Conservation (phyloP, 2,113 vertebrate genomes). For the Anhinga rufa region DNA sequence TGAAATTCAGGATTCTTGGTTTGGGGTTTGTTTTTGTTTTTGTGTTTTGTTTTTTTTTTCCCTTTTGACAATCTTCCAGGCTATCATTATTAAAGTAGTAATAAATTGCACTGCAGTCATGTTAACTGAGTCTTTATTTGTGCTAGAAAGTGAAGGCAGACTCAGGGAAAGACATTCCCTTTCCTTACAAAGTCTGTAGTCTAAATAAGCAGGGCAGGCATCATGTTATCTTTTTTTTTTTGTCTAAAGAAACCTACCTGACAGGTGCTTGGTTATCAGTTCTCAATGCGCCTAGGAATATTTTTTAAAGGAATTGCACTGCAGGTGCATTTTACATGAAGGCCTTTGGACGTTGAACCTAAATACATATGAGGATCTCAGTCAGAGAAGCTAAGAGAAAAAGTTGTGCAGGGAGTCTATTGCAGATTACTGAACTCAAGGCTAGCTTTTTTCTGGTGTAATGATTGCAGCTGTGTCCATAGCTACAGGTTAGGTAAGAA, state of each 20-base stretch:
- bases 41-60: too few species aligned
- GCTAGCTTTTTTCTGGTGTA: not conserved
- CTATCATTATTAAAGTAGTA: not conserved
- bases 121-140: not conserved
- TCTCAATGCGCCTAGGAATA: not conserved
- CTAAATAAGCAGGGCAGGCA: not conserved
- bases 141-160: not conserved
- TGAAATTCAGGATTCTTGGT: not conserved
- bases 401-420: not conserved
- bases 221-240: not conserved
- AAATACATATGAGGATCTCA: rapidly evolving
- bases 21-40: not conserved
- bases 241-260: not conserved
- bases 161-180: not conserved
- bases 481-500: not conserved
- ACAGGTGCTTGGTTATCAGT: not conserved
- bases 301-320: not conserved
- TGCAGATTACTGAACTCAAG: not conserved
- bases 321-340: not conserved
- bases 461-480: not conserved
- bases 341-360: not conserved
- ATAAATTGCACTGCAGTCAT: not conserved
- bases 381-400: not conserved
- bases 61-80: not conserved
- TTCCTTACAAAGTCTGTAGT: not conserved